Percentiles rank a stretch among this genome's conserved stretches.
Evolutionary conservation across 2,113 vertebrate genomes (phyloP).

Genomic region (Microtus richardsoni): DNA sequence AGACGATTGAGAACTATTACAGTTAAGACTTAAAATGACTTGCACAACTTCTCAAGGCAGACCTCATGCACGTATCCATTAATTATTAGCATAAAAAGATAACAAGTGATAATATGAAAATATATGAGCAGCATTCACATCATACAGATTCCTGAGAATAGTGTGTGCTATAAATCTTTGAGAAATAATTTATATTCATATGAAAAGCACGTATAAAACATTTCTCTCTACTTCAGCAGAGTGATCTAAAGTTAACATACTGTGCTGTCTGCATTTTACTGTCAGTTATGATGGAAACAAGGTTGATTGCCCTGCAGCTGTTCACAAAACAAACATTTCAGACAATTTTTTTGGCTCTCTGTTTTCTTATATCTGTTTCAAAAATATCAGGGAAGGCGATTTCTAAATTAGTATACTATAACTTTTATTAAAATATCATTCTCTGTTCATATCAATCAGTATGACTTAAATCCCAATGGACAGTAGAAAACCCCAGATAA

Average conservation of each 20-base stretch:
- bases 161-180: conserved; percentile 82
- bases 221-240: conserved; percentile 81
- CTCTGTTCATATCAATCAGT: background rate
- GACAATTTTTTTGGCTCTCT: background rate
- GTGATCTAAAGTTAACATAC: conserved; percentile 52
- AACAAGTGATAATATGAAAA: conserved; percentile 84
- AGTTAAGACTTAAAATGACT: conserved; percentile 69
- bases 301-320: background rate
- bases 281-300: conserved; percentile 21
- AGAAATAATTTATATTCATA: conserved; percentile 81
- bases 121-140: conserved; percentile 86
- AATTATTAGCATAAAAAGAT: conserved; percentile 81
- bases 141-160: conserved; percentile 88
- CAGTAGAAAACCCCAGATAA: background rate
- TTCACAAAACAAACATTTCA: background rate
- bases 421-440: conserved; percentile 52
- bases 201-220: conserved; percentile 83
- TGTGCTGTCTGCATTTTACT: background rate
- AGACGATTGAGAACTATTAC: conserved; percentile 68
- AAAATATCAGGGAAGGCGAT: conserved; percentile 8
- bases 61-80: conserved; percentile 82
- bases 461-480: conserved; percentile 47
- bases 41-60: conserved; percentile 78
- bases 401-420: conserved; percentile 5
- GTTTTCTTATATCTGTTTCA: background rate